A percentile compares a stretch with the other conserved stretches of the same genome.
These are phyloP conservation scores for Drosophila borborema DNA, from an alignment of 2,888 invertebrate species.

Conservation along the genomic window DNA sequence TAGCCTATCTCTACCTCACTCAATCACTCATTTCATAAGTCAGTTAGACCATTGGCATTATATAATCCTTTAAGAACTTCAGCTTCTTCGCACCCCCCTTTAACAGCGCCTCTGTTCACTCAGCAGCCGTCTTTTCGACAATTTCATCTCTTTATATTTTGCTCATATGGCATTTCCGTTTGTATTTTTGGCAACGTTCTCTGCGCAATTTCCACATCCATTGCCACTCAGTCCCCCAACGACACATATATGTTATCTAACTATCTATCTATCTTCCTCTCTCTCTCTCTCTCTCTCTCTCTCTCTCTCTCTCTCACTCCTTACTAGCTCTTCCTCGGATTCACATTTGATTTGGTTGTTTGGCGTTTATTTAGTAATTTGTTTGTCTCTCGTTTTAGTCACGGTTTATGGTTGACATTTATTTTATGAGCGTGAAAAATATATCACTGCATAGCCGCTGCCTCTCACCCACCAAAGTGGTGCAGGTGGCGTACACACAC, in stretches of 20 bases:
- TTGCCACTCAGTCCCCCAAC: background rate
- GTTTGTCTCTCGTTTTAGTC: constrained; percentile 71
- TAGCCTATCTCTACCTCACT: background rate
- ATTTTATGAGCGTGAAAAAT: constrained; percentile 79
- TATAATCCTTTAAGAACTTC: too few species aligned
- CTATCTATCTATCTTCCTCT: background rate
- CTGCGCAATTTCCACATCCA: constrained; percentile 1
- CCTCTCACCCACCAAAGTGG: constrained; percentile 1
- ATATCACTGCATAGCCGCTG: constrained; percentile 48
- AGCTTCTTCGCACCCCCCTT: constrained; percentile 5
- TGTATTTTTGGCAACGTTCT: constrained; percentile 14
- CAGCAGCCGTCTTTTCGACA: background rate
- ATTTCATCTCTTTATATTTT: constrained; percentile 18
- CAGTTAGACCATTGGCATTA: background rate
- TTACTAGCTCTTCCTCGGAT: background rate
- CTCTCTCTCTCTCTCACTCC: background rate
- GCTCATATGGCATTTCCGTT: constrained; percentile 24
- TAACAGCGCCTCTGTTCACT: background rate
- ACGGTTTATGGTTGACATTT: constrained; percentile 80
- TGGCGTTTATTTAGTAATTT: constrained; percentile 76
- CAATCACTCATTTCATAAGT: too few species aligned
- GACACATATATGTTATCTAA: background rate
- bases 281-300: background rate
- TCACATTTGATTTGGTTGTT: constrained; percentile 35
- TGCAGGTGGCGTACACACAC: constrained; percentile 44